phyloP scores from a whole-genome alignment of 2,113 vertebrate genomes.

The Ptilonorhynchus violaceus region DNA sequence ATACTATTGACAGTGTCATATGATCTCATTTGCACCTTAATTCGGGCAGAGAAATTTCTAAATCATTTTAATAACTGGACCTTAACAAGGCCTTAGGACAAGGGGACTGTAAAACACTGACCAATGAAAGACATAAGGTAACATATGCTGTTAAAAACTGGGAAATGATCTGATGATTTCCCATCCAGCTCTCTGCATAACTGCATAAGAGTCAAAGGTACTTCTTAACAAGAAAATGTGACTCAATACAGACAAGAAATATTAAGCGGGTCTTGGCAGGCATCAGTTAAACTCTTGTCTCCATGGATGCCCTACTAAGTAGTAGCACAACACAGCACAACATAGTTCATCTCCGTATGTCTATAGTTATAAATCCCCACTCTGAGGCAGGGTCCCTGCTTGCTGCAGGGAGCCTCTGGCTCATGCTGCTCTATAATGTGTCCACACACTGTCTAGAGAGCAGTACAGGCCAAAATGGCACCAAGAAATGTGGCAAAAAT shows the following conservation, averaged over 20 bases:
- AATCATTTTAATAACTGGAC: no score
- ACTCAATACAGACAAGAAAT: background rate
- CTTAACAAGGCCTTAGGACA: background rate
- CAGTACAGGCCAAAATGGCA: background rate
- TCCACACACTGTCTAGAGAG: background rate
- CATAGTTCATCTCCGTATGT: rapidly evolving
- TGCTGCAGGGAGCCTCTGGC: background rate
- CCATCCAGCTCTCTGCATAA: background rate
- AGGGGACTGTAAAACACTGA: background rate
- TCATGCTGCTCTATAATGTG: rapidly evolving
- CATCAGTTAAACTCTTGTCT: background rate
- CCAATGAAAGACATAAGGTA: background rate
- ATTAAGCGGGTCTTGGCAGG: background rate
- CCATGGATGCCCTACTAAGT: rapidly evolving
- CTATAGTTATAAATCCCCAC: rapidly evolving
- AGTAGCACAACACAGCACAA: background rate
- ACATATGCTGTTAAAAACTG: background rate
- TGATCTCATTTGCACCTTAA: no score
- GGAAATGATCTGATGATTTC: background rate
- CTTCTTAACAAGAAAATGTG: background rate
- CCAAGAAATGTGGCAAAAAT: background rate
- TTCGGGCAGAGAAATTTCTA: no score
- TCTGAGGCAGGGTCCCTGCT: background rate
- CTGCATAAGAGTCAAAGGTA: background rate
- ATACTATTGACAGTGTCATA: no score